These are phyloP conservation scores for Sabellastarte sp. DNA, from an alignment of 2,888 invertebrate genomes.

Conservation along the genomic window DNA sequence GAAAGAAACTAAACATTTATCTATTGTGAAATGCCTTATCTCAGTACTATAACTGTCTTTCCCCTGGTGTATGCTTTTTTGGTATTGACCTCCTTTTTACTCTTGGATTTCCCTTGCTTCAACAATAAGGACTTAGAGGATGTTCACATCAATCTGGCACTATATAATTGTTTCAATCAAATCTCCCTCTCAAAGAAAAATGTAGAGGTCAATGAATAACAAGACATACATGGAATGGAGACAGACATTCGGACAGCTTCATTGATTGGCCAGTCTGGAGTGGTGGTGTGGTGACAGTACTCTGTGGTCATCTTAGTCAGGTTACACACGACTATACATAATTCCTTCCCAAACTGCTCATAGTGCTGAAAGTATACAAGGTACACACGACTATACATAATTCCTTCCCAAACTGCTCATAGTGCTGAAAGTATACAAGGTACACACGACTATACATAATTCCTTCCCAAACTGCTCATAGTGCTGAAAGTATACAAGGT, in stretches of 20 bases:
- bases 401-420: no score
- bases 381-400: slow-evolving; percentile 20
- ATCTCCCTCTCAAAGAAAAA: no score
- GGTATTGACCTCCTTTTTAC: no score
- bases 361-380: slow-evolving; percentile 42
- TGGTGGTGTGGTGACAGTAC: slow-evolving; percentile 47
- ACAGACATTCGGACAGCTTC: slow-evolving; percentile 47
- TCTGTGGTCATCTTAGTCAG: slow-evolving; percentile 45
- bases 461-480: slow-evolving; percentile 45
- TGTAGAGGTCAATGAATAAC: not conserved
- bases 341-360: no score
- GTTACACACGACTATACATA: slow-evolving; percentile 20
- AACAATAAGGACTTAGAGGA: no score
- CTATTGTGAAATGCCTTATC: no score
- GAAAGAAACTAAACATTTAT: no score
- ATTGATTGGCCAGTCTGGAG: slow-evolving; percentile 43
- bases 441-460: slow-evolving; percentile 12
- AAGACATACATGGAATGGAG: slow-evolving; percentile 39
- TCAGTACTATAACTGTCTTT: no score
- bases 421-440: slow-evolving; percentile 43
- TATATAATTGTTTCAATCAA: no score
- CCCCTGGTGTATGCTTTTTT: no score
- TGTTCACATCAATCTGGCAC: no score
- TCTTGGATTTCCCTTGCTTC: no score
- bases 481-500: slow-evolving; percentile 45